These are phyloP conservation scores for Anser brachyrhynchus DNA, from an alignment of 2,113 vertebrate species.

Conservation along the genomic window DNA sequence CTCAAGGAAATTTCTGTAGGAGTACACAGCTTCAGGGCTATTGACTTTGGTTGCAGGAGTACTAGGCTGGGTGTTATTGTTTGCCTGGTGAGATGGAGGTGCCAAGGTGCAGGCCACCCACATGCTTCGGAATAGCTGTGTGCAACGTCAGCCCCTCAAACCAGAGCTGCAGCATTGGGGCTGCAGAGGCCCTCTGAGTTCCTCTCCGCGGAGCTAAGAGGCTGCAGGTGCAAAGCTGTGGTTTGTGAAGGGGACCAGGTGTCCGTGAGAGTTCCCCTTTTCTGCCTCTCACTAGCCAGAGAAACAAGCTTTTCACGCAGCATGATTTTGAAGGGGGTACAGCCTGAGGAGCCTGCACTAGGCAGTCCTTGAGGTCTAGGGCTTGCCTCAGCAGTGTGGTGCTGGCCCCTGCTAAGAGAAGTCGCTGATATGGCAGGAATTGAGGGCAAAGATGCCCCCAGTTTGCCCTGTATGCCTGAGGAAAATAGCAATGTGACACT, in stretches of 20 bases:
- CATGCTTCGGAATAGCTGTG: background rate
- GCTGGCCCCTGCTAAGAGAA: background rate
- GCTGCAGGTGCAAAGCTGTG: background rate
- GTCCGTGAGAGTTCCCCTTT: background rate
- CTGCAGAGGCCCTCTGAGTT: background rate
- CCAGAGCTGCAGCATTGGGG: accelerated
- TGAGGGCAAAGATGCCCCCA: background rate
- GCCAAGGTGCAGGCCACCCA: background rate
- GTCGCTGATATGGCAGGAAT: background rate
- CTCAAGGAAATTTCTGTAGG: background rate
- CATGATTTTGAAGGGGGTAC: background rate
- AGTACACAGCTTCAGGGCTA: background rate
- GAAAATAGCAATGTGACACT: background rate
- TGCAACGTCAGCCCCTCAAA: background rate
- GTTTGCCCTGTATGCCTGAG: background rate
- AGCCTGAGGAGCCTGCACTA: background rate
- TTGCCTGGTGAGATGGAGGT: background rate
- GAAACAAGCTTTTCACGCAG: background rate
- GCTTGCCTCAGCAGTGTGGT: background rate
- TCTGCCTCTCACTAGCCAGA: background rate
- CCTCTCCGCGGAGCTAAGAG: background rate
- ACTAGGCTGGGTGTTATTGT: background rate
- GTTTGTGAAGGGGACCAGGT: background rate
- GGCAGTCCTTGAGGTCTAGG: background rate
- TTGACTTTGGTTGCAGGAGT: background rate